phyloP scores from a whole-genome alignment of 2,888 invertebrate genomes.

The Clostera curtula region DNA sequence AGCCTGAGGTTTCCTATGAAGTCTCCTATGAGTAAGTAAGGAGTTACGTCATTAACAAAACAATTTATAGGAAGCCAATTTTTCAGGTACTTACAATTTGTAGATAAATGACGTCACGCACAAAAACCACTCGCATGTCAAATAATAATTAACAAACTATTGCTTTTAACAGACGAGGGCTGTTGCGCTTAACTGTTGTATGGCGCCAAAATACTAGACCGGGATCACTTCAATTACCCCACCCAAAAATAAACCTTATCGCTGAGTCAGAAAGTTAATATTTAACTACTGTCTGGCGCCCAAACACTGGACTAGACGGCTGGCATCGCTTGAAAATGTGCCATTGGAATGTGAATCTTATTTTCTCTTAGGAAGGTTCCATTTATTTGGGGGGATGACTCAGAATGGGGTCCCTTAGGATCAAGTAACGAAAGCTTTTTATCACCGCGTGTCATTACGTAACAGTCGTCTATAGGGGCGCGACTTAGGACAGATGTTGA shows the following conservation, averaged over 20 bases:
- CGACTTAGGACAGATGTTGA: conserved; percentile 21
- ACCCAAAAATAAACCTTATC: too few relatives aligned
- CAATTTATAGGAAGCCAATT: too few relatives aligned
- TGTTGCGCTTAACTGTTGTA: conserved; percentile 42
- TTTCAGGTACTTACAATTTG: conserved; percentile 18
- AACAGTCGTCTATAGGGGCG: conserved; percentile 22
- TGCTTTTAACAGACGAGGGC: conserved; percentile 34
- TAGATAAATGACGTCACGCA: conserved; percentile 13
- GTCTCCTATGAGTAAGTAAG: too few relatives aligned
- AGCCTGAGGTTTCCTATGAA: too few relatives aligned
- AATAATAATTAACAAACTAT: conserved; percentile 28
- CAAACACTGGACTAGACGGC: conserved; percentile 41
- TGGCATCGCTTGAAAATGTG: conserved; percentile 20
- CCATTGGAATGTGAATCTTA: conserved; percentile 18
- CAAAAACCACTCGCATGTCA: conserved; percentile 26
- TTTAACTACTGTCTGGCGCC: conserved; percentile 61
- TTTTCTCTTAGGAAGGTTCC: neutral
- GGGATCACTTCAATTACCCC: too few relatives aligned
- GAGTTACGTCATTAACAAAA: too few relatives aligned
- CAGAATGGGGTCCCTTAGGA: conserved; percentile 20
- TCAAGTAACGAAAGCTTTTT: conserved; percentile 21
- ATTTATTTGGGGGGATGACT: conserved; percentile 5
- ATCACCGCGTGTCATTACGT: conserved; percentile 22
- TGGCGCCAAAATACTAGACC: conserved; percentile 56
- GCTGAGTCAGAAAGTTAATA: too few relatives aligned